A percentile compares a stretch with the other conserved stretches of the same genome.
phyloP scores from a whole-genome alignment of 2,888 invertebrate species.

The Tinea semifulvella region DNA sequence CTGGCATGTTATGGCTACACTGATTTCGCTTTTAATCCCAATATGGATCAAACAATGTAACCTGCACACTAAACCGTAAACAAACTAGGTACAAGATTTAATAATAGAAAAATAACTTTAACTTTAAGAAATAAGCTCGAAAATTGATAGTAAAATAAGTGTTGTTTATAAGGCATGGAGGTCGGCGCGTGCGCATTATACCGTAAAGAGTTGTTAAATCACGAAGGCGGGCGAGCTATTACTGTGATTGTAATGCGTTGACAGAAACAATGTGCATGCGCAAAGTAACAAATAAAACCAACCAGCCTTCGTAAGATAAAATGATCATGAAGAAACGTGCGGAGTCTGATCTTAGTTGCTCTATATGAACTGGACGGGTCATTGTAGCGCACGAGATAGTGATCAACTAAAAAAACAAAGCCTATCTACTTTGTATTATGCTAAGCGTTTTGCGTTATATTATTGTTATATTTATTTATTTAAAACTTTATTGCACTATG shows the following conservation, averaged over 20 bases:
- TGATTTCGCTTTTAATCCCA: neutral
- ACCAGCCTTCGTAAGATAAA: too few species aligned
- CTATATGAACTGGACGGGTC: constrained; percentile 14
- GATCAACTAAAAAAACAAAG: constrained; percentile 3
- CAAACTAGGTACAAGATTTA: neutral
- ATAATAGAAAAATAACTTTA: constrained; percentile 8
- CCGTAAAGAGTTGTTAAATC: too few species aligned
- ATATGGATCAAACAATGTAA: neutral
- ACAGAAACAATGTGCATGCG: too few species aligned
- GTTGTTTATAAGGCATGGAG: neutral
- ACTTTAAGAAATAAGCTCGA: neutral
- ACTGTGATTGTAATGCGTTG: too few species aligned
- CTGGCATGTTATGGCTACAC: too few species aligned
- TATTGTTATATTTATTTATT: too few species aligned
- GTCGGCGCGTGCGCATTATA: constrained; percentile 11
- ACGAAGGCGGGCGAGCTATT: too few species aligned
- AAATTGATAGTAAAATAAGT: neutral
- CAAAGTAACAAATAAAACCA: too few species aligned
- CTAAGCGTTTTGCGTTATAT: too few species aligned
- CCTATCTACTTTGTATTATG: constrained; percentile 3
- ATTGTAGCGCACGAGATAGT: constrained; percentile 8
- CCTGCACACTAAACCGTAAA: neutral
- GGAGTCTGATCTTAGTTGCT: neutral
- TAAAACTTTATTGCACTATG: too few species aligned
- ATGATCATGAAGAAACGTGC: too few species aligned